A percentile compares a stretch with the other conserved stretches of the same genome.
Conservation (phyloP, 2,797 vertebrate species). For the Poecilia gillii region DNA sequence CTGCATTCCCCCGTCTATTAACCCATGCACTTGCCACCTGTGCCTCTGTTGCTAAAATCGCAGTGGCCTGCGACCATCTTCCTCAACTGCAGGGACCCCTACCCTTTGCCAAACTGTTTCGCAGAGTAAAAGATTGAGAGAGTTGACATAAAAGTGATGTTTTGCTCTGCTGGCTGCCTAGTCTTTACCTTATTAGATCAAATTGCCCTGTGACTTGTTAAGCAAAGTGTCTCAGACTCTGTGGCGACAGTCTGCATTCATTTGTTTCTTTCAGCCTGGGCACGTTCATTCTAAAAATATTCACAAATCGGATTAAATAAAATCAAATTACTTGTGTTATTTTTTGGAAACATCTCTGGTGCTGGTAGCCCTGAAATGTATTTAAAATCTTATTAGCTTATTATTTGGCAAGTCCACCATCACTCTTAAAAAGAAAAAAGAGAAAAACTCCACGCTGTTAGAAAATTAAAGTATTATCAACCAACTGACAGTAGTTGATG, state of each 20-base stretch:
- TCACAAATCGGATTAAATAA: conserved; percentile 20
- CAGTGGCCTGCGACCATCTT: conserved; percentile 41
- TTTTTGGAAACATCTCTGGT: conserved; percentile 23
- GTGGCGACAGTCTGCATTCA: conserved; percentile 27
- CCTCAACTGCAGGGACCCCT: conserved; percentile 14
- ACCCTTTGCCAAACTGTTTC: conserved; percentile 39
- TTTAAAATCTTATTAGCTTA: conserved; percentile 67
- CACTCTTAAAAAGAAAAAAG: conserved; percentile 26
- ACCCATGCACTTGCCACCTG: conserved; percentile 63
- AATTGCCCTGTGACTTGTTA: conserved; percentile 62
- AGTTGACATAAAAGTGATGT: conserved; percentile 63
- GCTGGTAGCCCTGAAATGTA: conserved; percentile 29
- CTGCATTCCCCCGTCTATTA: conserved; percentile 52
- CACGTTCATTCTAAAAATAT: conserved; percentile 26
- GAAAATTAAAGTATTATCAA: conserved; percentile 60
- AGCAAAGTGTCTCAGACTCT: conserved; percentile 45
- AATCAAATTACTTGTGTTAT: conserved; percentile 6
- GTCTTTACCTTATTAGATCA: conserved; percentile 62
- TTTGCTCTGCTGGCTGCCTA: conserved; percentile 45
- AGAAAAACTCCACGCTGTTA: conserved; percentile 46
- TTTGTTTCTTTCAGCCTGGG: conserved; percentile 37
- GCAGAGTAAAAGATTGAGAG: conserved; percentile 53
- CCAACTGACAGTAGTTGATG: conserved; percentile 25
- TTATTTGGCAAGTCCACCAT: conserved; percentile 43
- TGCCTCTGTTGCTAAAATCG: conserved; percentile 47